Evolutionary conservation across 2,113 vertebrate genomes (phyloP).

Genomic region (Nesospiza acunhae): DNA sequence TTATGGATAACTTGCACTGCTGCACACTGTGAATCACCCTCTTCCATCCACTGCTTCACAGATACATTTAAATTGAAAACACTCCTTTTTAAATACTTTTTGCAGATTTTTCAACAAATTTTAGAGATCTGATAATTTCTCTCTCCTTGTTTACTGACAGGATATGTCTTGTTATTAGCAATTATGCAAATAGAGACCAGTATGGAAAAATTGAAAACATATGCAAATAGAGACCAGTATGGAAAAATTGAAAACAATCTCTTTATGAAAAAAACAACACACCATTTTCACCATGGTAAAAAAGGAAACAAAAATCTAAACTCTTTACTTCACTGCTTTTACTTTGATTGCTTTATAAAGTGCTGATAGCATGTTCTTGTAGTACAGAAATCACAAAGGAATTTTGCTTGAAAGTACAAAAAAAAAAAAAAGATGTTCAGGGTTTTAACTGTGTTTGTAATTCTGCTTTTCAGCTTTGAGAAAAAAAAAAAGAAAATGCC

Average conservation of each 20-base stretch:
- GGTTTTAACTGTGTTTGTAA: neutral
- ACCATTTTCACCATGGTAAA: neutral
- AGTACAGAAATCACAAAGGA: neutral
- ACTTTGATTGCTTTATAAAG: neutral
- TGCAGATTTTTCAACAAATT: neutral
- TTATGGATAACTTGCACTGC: neutral
- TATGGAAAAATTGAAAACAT: neutral
- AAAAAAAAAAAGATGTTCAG: neutral
- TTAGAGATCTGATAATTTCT: neutral
- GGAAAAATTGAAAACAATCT: neutral
- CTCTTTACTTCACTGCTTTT: neutral
- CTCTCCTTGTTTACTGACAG: neutral
- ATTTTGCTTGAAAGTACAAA: neutral
- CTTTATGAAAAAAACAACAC: neutral
- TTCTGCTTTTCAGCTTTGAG: neutral
- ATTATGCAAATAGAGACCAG: neutral
- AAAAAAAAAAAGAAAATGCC: neutral
- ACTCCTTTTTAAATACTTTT: neutral
- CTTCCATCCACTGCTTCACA: neutral
- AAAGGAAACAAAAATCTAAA: neutral
- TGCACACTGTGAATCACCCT: neutral
- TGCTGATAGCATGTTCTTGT: neutral
- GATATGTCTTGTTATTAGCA: neutral
- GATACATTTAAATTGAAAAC: neutral
- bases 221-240: neutral